Evolutionary conservation across 2,113 vertebrate genomes (phyloP), one percentile per base, ranked within the genome.

Genomic region (Brachypodius melanocephalos): DNA sequence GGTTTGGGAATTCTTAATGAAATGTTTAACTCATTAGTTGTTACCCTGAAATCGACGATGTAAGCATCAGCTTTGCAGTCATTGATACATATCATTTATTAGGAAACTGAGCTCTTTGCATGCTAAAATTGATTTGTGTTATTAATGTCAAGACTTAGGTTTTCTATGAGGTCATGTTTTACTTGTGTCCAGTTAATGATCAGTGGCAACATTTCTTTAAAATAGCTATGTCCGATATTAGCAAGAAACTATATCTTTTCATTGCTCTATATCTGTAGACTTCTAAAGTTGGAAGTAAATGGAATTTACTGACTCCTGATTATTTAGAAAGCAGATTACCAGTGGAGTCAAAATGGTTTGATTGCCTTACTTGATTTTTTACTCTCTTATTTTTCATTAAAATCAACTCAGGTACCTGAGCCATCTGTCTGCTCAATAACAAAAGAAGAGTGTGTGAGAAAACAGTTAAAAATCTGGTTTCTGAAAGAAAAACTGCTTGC

Each of bases 371-470:
- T 85, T 73, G 55, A 80, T 91, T 88, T 74, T 76, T 42, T 68
- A 48, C 48, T 86, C 51, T 92, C 25, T 79, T 77, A 75, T 87
- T 96, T 90, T 95, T 90, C 24, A 5, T 36, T 90, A 72, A 92
- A 90, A 71, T 90, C 55, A 65, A 36, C 67, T 95, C 71, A 83
- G 94, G 88, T 94, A 52, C 67, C 84, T 90, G 52, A 96, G 88
- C 67, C 85, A 55, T 83, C 91, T 94, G 9, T 75, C 54, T n/a
- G 15, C 62, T 93, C 79, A 88, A 7, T 91, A 91, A 54, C 66
- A 88, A 90, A 89, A 76, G 85, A 93, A 81, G 74, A 88, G 42
- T 20, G 19, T 93, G 31, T 91, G 71, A 80, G 63, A 85, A 93
- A 93, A 73, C 80, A 89, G n/a, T 91, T 38, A 67, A 75, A 91